Evolutionary conservation across 2,797 vertebrate genomes (phyloP), one percentile per base, ranked within the genome.

Genomic region (Huso huso): DNA sequence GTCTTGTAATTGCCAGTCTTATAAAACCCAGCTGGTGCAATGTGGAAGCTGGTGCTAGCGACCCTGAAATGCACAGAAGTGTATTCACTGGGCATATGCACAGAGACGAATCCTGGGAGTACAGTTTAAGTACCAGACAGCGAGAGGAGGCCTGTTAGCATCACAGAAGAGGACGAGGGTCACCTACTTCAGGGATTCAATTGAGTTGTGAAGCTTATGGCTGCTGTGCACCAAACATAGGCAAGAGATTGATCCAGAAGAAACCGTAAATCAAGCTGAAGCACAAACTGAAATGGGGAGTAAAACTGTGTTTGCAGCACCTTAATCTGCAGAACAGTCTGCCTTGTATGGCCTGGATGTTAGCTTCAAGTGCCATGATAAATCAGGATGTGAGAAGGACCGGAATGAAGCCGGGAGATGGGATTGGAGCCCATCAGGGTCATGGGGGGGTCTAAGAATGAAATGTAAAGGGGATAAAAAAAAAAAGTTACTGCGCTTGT

Each of bases 341-440:
- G 5, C 60, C 69, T 70, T 70, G 64, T 62, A 66, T 49, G 64
- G 64, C 48, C n/a, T 65, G 59, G 65, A 63, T 66, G 69, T 48
- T 66, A 51, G 6, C 60, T 51, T 58, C n/a, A 48, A 66, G 65
- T 15, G 48, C 51, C 58, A 48, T 51, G n/a, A 37, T 70, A 63
- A 62, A 62, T 70, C 69, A 70, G 37, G 4, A 37, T 4, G 23
- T 4, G 23, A 37, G 23, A 37, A 4, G 2, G 4, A 37, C 23
- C 23, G 23, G 23, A 37, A 37, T 37, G 23, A 37, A 37, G 23
- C 23, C 23, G 23, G 4, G 23, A 37, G 23, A 37, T 37, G 23
- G 23, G 23, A 37, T 37, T 37, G 23, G 23, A 37, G 23, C 23
- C 23, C 23, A 4, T 18, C 15, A 4, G 23, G 23, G 23, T 37